phyloP scores from a whole-genome alignment of 2,113 vertebrate genomes.

The Egretta garzetta region DNA sequence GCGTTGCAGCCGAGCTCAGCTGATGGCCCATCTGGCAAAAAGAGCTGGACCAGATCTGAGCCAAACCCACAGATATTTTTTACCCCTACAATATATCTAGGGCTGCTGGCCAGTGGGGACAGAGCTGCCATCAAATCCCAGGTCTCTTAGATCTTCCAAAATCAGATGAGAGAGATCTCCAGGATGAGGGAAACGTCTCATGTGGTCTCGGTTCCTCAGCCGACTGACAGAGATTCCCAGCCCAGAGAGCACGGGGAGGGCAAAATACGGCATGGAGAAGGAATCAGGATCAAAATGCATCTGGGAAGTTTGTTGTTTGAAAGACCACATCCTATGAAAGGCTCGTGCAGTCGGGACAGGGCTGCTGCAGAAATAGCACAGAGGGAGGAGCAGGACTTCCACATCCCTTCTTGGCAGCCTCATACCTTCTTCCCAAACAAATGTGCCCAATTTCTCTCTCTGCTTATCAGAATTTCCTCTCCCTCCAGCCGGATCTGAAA shows the following conservation, averaged over 20 bases:
- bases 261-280: background rate
- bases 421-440: background rate
- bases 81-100: background rate
- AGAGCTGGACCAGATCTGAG: background rate
- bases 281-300: background rate
- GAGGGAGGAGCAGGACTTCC: background rate
- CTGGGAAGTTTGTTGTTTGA: background rate
- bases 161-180: background rate
- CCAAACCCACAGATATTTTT: background rate
- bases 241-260: background rate
- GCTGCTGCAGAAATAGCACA: background rate
- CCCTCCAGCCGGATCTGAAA: background rate
- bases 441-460: background rate
- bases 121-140: background rate
- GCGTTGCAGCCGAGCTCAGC: background rate
- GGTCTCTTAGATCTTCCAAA: background rate
- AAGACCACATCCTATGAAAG: background rate
- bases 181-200: background rate
- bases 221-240: background rate
- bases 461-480: background rate
- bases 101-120: background rate
- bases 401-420: background rate
- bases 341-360: accelerated
- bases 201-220: background rate
- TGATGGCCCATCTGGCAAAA: background rate